A percentile compares a stretch with the other conserved stretches of the same genome.
Conservation (phyloP, 2,113 vertebrate species). For the Salvelinus sp. region DNA sequence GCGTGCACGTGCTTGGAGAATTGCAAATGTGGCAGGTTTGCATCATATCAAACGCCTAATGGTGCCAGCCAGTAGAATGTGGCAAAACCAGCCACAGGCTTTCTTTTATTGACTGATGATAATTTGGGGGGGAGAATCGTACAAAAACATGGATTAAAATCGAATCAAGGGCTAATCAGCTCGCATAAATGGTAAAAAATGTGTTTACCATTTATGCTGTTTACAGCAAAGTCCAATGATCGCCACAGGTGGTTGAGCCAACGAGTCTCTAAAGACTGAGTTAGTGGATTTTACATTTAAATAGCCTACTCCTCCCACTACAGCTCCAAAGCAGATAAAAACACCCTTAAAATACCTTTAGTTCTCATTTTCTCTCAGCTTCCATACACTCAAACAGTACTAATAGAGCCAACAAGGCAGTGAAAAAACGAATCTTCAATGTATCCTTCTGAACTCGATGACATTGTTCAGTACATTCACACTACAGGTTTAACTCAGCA, state of each 20-base stretch:
- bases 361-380: constrained; percentile 9
- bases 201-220: neutral
- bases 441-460: neutral
- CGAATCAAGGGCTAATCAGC: constrained; percentile 5
- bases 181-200: constrained; percentile 4
- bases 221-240: constrained; percentile 22
- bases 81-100: constrained; percentile 20
- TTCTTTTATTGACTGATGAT: constrained; percentile 3
- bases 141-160: constrained; percentile 49
- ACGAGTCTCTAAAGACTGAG: constrained; percentile 21
- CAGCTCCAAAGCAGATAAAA: neutral
- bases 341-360: constrained; percentile 1
- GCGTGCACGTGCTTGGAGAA: constrained; percentile 49
- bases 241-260: neutral
- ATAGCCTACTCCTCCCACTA: neutral
- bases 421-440: neutral
- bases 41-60: constrained; percentile 19
- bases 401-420: neutral
- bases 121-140: constrained; percentile 26
- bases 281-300: neutral
- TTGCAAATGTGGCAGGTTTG: constrained; percentile 32
- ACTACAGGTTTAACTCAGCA: neutral
- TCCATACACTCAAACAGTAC: neutral
- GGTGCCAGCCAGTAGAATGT: constrained; percentile 16
- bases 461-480: neutral